phyloP scores from a whole-genome alignment of 2,888 invertebrate genomes.

The Eupithecia abbreviata region DNA sequence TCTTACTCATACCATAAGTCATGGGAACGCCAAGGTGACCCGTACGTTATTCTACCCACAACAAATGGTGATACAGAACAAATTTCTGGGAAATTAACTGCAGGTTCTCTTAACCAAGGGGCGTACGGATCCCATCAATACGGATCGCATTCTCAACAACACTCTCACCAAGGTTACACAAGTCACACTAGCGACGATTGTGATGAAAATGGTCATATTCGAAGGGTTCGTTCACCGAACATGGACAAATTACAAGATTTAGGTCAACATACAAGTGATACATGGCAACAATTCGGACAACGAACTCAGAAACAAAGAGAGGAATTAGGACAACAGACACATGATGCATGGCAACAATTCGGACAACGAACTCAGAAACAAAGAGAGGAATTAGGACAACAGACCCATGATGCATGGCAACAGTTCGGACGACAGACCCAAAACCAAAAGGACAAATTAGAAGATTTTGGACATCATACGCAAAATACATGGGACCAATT shows the following conservation, averaged over 20 bases:
- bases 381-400: constrained; percentile 52
- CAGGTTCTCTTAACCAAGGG: constrained; percentile 54
- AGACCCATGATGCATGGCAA: constrained; percentile 45
- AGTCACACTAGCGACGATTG: constrained; percentile 52
- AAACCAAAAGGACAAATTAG: constrained; percentile 13
- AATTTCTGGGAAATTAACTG: constrained; percentile 60
- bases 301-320: neutral
- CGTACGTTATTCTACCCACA: constrained; percentile 74
- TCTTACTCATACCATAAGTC: constrained; percentile 81
- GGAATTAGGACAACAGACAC: neutral
- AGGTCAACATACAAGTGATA: constrained; percentile 52
- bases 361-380: constrained; percentile 50
- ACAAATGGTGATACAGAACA: constrained; percentile 54
- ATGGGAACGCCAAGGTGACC: constrained; percentile 81
- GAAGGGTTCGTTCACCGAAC: constrained; percentile 64
- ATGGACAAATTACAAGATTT: constrained; percentile 35
- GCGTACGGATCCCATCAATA: constrained; percentile 56
- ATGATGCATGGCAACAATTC: constrained; percentile 44
- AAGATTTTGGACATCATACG: constrained; percentile 21
- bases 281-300: constrained; percentile 32
- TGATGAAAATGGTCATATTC: constrained; percentile 63
- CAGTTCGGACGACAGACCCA: constrained; percentile 51
- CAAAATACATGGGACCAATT: constrained; percentile 4
- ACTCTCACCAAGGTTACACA: constrained; percentile 54
- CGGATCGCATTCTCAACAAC: constrained; percentile 56